Conservation (phyloP, 2,797 vertebrate species). For the Sandelia bainsii region DNA sequence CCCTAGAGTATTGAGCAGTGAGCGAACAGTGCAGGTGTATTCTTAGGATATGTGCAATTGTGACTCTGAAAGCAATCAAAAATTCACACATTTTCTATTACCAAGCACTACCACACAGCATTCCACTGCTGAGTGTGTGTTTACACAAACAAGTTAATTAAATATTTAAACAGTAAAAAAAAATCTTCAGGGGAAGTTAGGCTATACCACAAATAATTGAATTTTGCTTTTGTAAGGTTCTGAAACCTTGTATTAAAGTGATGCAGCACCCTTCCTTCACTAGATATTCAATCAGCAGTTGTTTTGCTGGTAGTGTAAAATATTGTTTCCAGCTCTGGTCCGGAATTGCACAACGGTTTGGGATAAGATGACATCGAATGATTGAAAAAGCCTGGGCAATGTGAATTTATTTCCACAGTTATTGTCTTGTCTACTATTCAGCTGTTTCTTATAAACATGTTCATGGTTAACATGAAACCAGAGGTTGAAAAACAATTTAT, state of each 20-base stretch:
- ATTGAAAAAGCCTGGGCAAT: slow-evolving; percentile 32
- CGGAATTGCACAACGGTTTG: slow-evolving; percentile 47
- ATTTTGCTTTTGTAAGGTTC: slow-evolving; percentile 26
- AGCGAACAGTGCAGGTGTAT: slow-evolving; percentile 46
- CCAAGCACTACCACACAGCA: slow-evolving; percentile 1
- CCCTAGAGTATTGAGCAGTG: slow-evolving; percentile 54
- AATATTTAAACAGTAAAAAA: slow-evolving; percentile 44
- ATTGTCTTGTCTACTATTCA: slow-evolving; percentile 58
- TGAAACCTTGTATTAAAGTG: slow-evolving; percentile 4
- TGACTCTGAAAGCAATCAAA: slow-evolving; percentile 50
- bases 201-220: slow-evolving; percentile 12
- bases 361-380: slow-evolving; percentile 43
- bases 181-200: slow-evolving; percentile 10
- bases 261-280: slow-evolving; percentile 32
- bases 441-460: slow-evolving; percentile 33
- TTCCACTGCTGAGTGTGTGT: slow-evolving; percentile 18
- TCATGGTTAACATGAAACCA: slow-evolving; percentile 28
- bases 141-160: slow-evolving; percentile 46
- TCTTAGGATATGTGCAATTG: slow-evolving; percentile 39
- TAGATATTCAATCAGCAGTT: slow-evolving; percentile 45
- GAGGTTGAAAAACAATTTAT: not conserved
- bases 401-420: slow-evolving; percentile 51
- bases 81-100: slow-evolving; percentile 43
- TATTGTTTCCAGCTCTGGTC: slow-evolving; percentile 51
- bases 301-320: slow-evolving; percentile 51